Evolutionary conservation across 2,113 vertebrate species (phyloP).

Genomic region (Zosterops pallidus): DNA sequence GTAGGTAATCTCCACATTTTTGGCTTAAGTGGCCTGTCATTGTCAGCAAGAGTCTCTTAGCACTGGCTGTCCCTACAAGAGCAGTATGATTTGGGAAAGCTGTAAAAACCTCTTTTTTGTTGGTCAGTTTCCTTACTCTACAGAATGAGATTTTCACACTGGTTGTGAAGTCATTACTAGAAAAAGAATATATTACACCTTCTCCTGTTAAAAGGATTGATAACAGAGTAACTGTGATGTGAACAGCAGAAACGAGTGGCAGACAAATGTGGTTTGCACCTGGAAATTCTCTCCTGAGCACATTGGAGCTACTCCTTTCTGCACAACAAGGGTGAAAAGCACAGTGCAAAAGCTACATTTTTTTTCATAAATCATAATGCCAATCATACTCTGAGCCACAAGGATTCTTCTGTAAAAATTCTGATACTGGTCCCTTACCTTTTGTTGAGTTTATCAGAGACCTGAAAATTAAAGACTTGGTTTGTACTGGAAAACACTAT

Average conservation of each 20-base stretch:
- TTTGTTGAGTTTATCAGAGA: neutral
- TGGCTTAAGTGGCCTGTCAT: fast-evolving
- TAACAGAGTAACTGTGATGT: neutral
- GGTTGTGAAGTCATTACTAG: neutral
- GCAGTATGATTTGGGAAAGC: neutral
- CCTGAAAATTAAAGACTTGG: neutral
- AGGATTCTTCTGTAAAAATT: neutral
- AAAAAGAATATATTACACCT: neutral
- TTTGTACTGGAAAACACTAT: neutral
- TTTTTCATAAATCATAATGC: neutral
- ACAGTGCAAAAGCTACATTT: neutral
- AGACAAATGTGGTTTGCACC: neutral
- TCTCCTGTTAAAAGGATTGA: neutral
- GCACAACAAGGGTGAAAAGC: neutral
- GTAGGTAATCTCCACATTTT: neutral
- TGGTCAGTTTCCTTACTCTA: neutral
- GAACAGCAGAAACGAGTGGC: neutral
- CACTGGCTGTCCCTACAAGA: neutral
- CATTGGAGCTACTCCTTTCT: neutral
- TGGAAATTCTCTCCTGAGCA: neutral
- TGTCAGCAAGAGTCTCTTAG: neutral
- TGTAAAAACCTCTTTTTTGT: neutral
- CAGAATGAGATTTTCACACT: neutral
- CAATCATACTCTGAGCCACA: neutral
- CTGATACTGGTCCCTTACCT: neutral